Conservation (phyloP, 2,113 vertebrate genomes). For the Phycodurus eques region DNA sequence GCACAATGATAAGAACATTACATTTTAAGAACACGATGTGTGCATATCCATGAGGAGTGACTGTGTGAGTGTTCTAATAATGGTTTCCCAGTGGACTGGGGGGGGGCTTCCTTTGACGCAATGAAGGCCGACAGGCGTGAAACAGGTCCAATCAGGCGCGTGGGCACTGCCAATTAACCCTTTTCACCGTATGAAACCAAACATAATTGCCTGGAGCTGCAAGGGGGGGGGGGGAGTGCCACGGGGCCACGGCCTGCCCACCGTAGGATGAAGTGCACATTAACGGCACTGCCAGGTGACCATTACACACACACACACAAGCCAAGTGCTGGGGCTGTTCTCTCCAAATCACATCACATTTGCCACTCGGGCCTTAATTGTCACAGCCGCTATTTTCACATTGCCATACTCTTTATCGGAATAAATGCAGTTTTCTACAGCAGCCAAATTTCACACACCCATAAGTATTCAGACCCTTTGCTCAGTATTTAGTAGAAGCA, state of each 20-base stretch:
- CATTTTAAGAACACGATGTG: slow-evolving; percentile 18
- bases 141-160: slow-evolving; percentile 77
- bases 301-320: slow-evolving; percentile 64
- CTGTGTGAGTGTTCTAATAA: slow-evolving; percentile 50
- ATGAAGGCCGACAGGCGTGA: slow-evolving; percentile 78
- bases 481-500: too few species aligned
- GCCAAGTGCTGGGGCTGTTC: slow-evolving; percentile 59
- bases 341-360: slow-evolving; percentile 65
- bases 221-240: slow-evolving; percentile 51
- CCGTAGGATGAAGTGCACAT: slow-evolving; percentile 70
- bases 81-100: slow-evolving; percentile 58
- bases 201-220: slow-evolving; percentile 72
- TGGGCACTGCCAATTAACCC: slow-evolving; percentile 77
- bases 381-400: slow-evolving; percentile 57
- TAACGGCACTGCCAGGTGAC: slow-evolving; percentile 69
- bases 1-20: slow-evolving; percentile 2
- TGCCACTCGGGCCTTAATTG: slow-evolving; percentile 59
- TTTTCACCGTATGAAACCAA: slow-evolving; percentile 74
- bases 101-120: slow-evolving; percentile 64
- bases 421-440: neutral
- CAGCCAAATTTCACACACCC: neutral
- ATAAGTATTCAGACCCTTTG: too few species aligned
- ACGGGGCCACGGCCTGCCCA: slow-evolving; percentile 63
- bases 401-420: slow-evolving; percentile 43
- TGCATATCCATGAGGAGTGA: slow-evolving; percentile 19